These are phyloP conservation scores for Periophthalmodon schlosseri DNA, from an alignment of 2,113 vertebrate genomes.

Conservation along the genomic window DNA sequence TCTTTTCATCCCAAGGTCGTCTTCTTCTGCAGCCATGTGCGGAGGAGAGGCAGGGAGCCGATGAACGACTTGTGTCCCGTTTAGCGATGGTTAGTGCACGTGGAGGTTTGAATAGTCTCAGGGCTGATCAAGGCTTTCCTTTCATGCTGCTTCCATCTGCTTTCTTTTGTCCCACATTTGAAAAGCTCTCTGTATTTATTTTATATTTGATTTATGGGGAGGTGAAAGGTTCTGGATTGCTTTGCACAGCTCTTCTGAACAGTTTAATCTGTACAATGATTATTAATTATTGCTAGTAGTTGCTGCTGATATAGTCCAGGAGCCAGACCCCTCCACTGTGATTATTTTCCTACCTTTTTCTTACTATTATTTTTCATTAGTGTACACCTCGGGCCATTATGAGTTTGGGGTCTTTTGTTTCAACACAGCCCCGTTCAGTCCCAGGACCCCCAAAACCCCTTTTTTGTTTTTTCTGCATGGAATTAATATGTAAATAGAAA, in stretches of 20 bases:
- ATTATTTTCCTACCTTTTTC: too few species aligned
- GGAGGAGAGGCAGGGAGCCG: background rate
- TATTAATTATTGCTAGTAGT: too few species aligned
- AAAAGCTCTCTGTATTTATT: constrained; percentile 27
- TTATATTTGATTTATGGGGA: background rate
- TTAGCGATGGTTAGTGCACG: constrained; percentile 13
- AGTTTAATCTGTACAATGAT: background rate
- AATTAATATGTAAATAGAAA: too few species aligned
- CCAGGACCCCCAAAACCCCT: too few species aligned
- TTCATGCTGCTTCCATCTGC: constrained; percentile 17
- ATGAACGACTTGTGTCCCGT: constrained; percentile 24
- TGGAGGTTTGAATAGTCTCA: constrained; percentile 21
- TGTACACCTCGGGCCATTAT: too few species aligned
- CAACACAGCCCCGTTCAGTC: too few species aligned
- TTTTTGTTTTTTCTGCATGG: too few species aligned
- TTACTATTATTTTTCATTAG: too few species aligned
- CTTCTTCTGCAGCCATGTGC: constrained; percentile 12
- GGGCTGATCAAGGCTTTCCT: constrained; percentile 38
- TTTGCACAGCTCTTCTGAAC: constrained; percentile 13
- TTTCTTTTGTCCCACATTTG: constrained; percentile 7
- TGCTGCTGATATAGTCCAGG: too few species aligned
- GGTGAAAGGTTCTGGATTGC: constrained; percentile 4
- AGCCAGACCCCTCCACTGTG: too few species aligned
- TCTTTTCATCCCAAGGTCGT: constrained; percentile 42
- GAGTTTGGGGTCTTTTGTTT: too few species aligned